Base-by-base conservation (phyloP, 2,888 invertebrate species). In the Poecilobothrus nobilitatus region DNA sequence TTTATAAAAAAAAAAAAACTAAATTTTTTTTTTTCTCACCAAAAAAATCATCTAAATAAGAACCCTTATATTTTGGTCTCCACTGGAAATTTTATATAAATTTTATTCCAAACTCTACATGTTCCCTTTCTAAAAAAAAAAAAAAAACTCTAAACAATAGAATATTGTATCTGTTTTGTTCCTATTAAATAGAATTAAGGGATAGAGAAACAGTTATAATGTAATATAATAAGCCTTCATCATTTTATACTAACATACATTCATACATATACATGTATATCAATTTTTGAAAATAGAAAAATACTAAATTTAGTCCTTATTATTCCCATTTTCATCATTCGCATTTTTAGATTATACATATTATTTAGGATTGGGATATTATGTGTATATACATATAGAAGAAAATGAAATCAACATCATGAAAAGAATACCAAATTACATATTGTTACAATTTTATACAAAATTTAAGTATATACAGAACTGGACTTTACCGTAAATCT, bases 311-410 rank as follows among this genome's bases (percentile, higher is more conserved):
- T 53, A 18, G 53, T 53, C 53, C 53, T 53, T 53, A 53, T 53
- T 53, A 53, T 53, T 53, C 53, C 53, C 53, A 53, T 53, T 53
- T 53, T 53, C n/a, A 53, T 53, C 18, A 53, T 53, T 53, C 15
- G 27, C 27, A 27, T 27, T 27, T 27, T 53, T 53, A 53, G 7
- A 18, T 53, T 41, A 41, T 41, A 41, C 41, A 27, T 27, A 27
- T 27, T 37, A 8, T 34, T 37, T 37, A 37, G 12, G 37, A 10
- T 37, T 37, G 18, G 53, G n/a, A 53, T 53, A 18, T 53, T 53
- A 5, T 53, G n/a, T n/a, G n/a, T n/a, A n/a, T n/a, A n/a, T n/a
- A n/a, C n/a, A n/a, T n/a, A n/a, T n/a, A 53, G 12, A 53, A 18
- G n/a, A 53, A n/a, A n/a, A 53, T 6, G n/a, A 27, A 27, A 27